These are phyloP conservation scores for Parapristionchus giblindavisi DNA, from an alignment of 2,888 invertebrate genomes.

Conservation along the genomic window DNA sequence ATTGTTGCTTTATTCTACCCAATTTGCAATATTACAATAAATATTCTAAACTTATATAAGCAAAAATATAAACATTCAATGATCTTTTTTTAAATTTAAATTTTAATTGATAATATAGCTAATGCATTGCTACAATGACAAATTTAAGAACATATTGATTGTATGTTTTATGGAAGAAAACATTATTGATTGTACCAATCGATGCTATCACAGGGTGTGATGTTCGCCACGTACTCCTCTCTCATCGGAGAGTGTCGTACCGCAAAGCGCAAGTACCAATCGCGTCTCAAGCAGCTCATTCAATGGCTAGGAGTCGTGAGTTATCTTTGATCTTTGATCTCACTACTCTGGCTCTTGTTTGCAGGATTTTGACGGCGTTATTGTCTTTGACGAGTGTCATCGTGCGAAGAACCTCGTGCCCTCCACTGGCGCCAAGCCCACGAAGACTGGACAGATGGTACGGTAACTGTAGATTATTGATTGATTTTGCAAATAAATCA, in stretches of 20 bases:
- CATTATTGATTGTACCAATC: neutral
- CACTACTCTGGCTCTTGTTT: neutral
- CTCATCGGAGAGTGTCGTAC: constrained; percentile 90
- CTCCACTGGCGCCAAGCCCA: constrained; percentile 92
- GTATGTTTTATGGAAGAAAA: neutral
- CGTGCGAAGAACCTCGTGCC: constrained; percentile 98
- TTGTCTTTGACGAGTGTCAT: constrained; percentile 99
- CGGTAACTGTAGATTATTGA: too few species aligned
- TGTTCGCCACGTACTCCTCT: constrained; percentile 97
- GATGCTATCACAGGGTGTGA: constrained; percentile 89
- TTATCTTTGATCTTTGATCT: neutral
- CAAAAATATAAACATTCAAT: too few species aligned
- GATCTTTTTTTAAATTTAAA: too few species aligned
- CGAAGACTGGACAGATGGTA: constrained; percentile 91
- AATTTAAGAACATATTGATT: too few species aligned
- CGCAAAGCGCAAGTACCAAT: constrained; percentile 81
- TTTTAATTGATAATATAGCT: too few species aligned
- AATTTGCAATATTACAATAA: too few species aligned
- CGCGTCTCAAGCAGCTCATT: constrained; percentile 92
- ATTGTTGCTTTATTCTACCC: too few species aligned
- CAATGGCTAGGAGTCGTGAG: constrained; percentile 93
- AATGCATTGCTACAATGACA: too few species aligned
- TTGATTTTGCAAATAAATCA: too few species aligned
- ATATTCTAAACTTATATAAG: too few species aligned
- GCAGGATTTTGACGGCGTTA: constrained; percentile 71